A percentile compares a stretch with the other conserved stretches of the same genome.
Evolutionary conservation across 2,113 vertebrate genomes (phyloP).

Genomic region (Myodes glareolus): DNA sequence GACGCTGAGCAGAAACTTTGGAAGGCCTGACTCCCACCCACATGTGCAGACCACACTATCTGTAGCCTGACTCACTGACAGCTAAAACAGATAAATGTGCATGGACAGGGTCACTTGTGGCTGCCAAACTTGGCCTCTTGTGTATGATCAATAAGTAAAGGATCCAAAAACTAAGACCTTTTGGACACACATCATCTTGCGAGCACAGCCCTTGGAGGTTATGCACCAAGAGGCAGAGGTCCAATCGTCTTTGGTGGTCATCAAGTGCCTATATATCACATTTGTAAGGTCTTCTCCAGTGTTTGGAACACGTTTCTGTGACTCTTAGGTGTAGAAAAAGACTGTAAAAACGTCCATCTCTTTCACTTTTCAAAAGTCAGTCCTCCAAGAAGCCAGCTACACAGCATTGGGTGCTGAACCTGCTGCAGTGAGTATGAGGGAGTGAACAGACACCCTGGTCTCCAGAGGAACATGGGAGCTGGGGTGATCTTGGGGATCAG

Average conservation of each 20-base stretch:
- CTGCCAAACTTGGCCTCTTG: conserved; percentile 53
- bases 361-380: not conserved
- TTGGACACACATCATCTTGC: not conserved
- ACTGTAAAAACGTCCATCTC: not conserved
- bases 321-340: not conserved
- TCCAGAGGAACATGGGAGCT: not conserved
- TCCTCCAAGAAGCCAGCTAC: not conserved
- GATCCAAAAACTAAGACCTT: conserved; percentile 30
- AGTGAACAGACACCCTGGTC: not conserved
- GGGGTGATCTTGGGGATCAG: not conserved
- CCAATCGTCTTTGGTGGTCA: not conserved
- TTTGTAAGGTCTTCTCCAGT: not conserved
- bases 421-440: not conserved
- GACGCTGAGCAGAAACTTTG: conserved; percentile 6
- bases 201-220: not conserved
- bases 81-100: conserved; percentile 54
- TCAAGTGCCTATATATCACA: not conserved
- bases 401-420: not conserved
- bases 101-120: not conserved
- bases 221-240: not conserved
- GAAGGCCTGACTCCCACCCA: not conserved
- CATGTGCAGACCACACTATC: conserved; percentile 13
- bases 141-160: conserved; percentile 5
- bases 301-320: conserved; percentile 44
- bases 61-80: conserved; percentile 49